These are phyloP conservation scores for Poeciliopsis retropinna DNA, from an alignment of 2,113 vertebrate species.

Conservation along the genomic window DNA sequence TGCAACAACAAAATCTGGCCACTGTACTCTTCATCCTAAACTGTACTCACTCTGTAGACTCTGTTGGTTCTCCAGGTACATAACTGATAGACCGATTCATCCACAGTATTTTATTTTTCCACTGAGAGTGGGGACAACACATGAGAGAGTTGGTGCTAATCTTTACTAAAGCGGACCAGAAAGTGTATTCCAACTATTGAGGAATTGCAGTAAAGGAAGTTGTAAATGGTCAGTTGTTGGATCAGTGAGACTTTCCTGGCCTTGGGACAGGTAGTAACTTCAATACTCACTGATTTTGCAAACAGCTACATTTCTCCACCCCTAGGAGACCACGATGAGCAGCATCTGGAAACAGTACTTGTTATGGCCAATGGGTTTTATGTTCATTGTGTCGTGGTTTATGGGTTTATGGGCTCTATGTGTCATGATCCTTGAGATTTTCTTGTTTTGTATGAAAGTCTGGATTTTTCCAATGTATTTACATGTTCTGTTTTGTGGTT, in stretches of 20 bases:
- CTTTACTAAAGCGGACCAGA: background rate
- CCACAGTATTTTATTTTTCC: background rate
- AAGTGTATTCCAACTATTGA: no score
- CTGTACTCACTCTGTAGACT: background rate
- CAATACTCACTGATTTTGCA: background rate
- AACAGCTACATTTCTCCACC: no score
- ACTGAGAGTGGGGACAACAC: background rate
- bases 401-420: background rate
- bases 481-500: background rate
- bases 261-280: background rate
- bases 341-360: background rate
- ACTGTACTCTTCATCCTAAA: background rate
- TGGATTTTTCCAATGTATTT: background rate
- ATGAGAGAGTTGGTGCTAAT: background rate
- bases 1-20: background rate
- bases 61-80: background rate
- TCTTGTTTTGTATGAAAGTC: background rate
- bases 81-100: background rate
- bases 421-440: background rate
- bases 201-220: no score
- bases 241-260: no score
- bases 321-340: background rate
- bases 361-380: conserved; percentile 3
- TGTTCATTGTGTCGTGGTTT: background rate
- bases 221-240: no score